Evolutionary conservation across 92 coral and sea anemone genomes (phyloP), one percentile per base, ranked within the genome.

Genomic region (Chrysogorgia sp.): DNA sequence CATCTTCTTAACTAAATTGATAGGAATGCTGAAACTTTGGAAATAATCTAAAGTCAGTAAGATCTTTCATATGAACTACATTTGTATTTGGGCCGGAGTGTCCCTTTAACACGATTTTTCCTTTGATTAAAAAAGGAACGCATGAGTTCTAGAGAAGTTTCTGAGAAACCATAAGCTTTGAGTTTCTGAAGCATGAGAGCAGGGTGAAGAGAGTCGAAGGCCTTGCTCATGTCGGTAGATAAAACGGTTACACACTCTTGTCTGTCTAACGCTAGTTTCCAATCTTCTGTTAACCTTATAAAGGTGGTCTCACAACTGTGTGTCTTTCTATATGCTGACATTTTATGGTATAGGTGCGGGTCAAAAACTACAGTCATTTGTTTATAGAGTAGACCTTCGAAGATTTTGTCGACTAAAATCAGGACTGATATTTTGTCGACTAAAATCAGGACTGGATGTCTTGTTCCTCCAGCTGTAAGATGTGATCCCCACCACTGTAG

Each of bases 261-360:
- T 22, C 68, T 69, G 75, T 77, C 80, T 14, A 45, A 48, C 15
- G 74, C 88, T 19, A 40, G 23, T 58, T 78, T 84, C 84, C 84
- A 77, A 34, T 67, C 83, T 21, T 67, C 84, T 10, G 64, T 58
- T 24, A 83, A 33, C 24, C 34, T 0, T 33, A 81, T 32, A 32
- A 82, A 76, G 64, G 72, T 82, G 63, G 86, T 82, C 66, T 74
- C 71, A 75, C 82, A 82, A 74, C 86, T n/a, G n/a, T 82, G 31
- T 67, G 28, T 53, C 86, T 72, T 59, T 82, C 72, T 17, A 82
- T 74, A 30, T 63, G 57, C 34, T 34, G 55, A 34, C 70, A 63
- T 23, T 81, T 52, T 55, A 71, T 33, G 29, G 71, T 71, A 49
- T 47, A 63, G 33, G 29, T 35, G 43, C 69, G 67, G 31, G 43